Evolutionary conservation across 2,888 invertebrate genomes (phyloP).

Genomic region (Alloscopus bannaensis): DNA sequence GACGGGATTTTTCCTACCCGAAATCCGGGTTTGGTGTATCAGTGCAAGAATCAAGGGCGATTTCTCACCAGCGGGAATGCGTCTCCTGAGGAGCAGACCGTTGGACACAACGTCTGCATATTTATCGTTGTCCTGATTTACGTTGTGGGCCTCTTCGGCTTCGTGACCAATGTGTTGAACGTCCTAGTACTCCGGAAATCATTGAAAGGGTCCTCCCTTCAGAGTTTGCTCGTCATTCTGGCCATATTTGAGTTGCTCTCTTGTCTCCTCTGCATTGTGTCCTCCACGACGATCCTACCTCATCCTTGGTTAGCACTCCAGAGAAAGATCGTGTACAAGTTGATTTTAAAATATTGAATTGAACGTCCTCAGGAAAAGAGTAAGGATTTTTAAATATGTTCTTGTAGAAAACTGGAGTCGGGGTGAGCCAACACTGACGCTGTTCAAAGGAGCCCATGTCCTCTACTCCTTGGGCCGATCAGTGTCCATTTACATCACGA

Average conservation of each 20-base stretch:
- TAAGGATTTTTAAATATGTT: no score
- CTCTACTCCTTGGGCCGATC: conserved; percentile 22
- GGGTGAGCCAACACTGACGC: no score
- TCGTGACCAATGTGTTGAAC: conserved; percentile 47
- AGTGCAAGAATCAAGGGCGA: conserved; percentile 27
- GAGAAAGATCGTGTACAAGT: no score
- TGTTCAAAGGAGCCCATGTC: not conserved
- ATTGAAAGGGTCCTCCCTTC: conserved; percentile 39
- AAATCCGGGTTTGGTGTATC: conserved; percentile 13
- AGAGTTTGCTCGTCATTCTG: conserved; percentile 30
- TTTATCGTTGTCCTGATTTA: conserved; percentile 18
- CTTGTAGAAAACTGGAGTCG: conserved; percentile 31
- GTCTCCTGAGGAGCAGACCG: not conserved
- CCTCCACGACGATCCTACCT: conserved; percentile 22
- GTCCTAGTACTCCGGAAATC: conserved; percentile 32
- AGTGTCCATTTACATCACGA: conserved; percentile 27
- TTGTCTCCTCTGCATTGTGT: conserved; percentile 28
- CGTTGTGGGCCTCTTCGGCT: conserved; percentile 37
- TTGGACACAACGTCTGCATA: conserved; percentile 14
- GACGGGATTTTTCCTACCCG: conserved; percentile 24
- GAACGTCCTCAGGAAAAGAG: no score
- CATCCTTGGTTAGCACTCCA: no score
- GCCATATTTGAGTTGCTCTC: conserved; percentile 42
- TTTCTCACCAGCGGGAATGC: conserved; percentile 8
- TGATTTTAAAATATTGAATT: not conserved